Evolutionary conservation across 2,113 vertebrate genomes (phyloP).

Genomic region (Propithecus coquereli): DNA sequence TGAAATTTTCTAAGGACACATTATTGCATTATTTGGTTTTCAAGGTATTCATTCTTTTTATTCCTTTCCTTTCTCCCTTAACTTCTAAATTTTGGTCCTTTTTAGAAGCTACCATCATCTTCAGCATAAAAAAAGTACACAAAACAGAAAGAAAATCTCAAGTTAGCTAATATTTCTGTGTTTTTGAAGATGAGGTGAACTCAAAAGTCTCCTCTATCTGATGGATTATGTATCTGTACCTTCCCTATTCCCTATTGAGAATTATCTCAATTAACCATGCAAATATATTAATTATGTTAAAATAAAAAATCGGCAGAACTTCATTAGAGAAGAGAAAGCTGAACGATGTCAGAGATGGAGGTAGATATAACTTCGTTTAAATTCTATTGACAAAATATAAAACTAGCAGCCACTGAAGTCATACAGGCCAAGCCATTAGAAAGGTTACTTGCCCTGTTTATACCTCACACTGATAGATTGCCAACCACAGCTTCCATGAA

Average conservation of each 20-base stretch:
- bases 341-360: background rate
- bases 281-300: background rate
- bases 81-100: background rate
- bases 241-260: background rate
- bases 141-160: background rate
- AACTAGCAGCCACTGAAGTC: background rate
- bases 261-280: background rate
- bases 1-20: background rate
- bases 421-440: background rate
- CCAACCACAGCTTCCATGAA: background rate
- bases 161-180: background rate
- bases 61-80: background rate
- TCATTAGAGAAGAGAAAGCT: background rate
- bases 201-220: background rate
- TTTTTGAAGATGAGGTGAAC: background rate
- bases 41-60: background rate
- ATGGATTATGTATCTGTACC: background rate
- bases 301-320: background rate
- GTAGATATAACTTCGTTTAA: background rate
- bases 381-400: background rate
- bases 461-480: background rate
- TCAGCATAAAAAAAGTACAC: background rate
- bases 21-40: background rate
- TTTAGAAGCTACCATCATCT: background rate
- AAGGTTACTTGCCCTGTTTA: background rate